phyloP scores from a whole-genome alignment of 2,797 vertebrate species.

The Picus viridis region DNA sequence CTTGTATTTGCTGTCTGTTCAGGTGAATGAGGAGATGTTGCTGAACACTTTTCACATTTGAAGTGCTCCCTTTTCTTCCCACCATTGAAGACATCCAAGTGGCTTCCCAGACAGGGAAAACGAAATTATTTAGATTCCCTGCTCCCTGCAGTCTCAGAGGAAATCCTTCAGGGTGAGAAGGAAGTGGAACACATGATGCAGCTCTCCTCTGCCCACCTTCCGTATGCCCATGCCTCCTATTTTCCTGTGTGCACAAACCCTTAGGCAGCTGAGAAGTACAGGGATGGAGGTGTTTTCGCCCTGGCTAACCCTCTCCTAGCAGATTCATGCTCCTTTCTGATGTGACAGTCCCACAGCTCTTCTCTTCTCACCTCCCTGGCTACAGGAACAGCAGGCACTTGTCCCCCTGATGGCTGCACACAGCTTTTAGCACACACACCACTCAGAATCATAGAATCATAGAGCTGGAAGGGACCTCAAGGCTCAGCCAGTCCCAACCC shows the following conservation, averaged over 20 bases:
- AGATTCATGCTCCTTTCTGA: not conserved
- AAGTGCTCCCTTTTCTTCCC: not conserved
- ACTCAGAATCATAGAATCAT: not conserved
- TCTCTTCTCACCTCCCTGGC: not conserved
- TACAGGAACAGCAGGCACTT: not conserved
- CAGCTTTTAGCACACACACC: not conserved
- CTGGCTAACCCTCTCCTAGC: not conserved
- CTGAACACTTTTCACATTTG: not conserved
- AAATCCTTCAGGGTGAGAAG: not conserved
- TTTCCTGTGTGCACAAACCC: not conserved
- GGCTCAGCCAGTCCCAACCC: too few species aligned
- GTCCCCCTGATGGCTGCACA: not conserved
- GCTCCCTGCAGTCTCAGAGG: not conserved
- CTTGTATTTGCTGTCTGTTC: not conserved
- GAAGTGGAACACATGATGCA: not conserved
- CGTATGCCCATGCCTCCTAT: not conserved
- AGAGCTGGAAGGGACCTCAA: too few species aligned
- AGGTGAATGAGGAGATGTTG: not conserved
- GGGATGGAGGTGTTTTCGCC: not conserved
- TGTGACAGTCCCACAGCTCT: not conserved
- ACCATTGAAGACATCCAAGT: rapidly evolving
- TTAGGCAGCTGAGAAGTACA: not conserved
- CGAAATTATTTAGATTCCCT: not conserved
- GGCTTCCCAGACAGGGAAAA: not conserved
- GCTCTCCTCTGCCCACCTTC: not conserved